These are phyloP conservation scores for Bombus ignitus DNA, from an alignment of 1,140 invertebrate genomes.

Conservation along the genomic window DNA sequence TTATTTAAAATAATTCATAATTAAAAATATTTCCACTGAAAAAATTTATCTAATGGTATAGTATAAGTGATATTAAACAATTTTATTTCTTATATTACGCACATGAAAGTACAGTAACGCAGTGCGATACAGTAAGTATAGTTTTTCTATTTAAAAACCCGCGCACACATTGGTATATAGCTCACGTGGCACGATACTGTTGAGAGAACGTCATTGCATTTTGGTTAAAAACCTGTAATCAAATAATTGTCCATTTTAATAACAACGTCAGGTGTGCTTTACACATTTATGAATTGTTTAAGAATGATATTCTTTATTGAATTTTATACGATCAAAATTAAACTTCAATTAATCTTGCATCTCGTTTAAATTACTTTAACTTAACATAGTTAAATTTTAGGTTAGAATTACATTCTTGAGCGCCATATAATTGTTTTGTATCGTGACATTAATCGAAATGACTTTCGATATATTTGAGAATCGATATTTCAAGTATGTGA, in stretches of 20 bases:
- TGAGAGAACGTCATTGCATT: constrained; percentile 2
- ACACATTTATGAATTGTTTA: neutral
- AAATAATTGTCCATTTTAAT: neutral
- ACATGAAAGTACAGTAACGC: neutral
- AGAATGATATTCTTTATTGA: neutral
- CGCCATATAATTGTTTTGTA: constrained; percentile 8
- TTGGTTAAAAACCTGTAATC: constrained; percentile 1
- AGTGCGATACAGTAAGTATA: neutral
- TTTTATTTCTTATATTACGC: neutral
- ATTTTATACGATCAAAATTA: neutral
- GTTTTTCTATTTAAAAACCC: constrained; percentile 19
- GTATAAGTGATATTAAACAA: neutral
- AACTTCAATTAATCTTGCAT: neutral
- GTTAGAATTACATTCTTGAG: constrained; percentile 17
- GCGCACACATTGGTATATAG: neutral
- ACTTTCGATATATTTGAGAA: constrained; percentile 25
- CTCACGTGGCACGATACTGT: neutral
- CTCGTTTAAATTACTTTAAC: neutral
- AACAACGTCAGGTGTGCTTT: neutral
- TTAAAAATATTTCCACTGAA: neutral
- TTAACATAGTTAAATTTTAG: constrained; percentile 13
- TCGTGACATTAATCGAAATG: neutral
- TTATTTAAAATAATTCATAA: neutral
- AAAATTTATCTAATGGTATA: neutral
- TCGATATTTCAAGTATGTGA: constrained; percentile 15